Percentiles rank a stretch among this genome's conserved stretches.
Evolutionary conservation across 2,113 vertebrate genomes (phyloP).

Genomic region (Anser cygnoides): DNA sequence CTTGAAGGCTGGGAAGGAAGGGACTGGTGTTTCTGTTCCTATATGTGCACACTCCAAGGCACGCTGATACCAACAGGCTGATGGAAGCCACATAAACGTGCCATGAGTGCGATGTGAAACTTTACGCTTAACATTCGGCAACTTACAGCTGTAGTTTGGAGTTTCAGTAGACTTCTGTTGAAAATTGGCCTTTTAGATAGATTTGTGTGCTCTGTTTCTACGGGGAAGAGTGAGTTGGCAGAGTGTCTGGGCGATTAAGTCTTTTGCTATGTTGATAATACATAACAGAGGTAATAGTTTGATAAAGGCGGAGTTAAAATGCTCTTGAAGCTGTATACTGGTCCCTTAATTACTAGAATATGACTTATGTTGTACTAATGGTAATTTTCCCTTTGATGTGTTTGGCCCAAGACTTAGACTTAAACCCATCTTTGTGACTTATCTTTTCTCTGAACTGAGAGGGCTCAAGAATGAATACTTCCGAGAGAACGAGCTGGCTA

Average conservation of each 20-base stretch:
- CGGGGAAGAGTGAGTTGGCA: not conserved
- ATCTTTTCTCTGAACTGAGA: rapidly evolving
- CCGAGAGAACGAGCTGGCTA: not conserved
- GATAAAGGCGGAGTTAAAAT: slow-evolving; percentile 13
- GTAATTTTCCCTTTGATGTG: slow-evolving; percentile 4
- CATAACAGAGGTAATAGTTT: not conserved
- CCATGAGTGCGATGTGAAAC: not conserved
- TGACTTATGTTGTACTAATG: not conserved
- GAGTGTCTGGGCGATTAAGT: not conserved
- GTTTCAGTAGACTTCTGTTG: not conserved
- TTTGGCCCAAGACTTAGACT: not conserved
- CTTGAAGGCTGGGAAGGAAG: not conserved
- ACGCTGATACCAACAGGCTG: not conserved
- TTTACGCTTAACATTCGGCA: not conserved
- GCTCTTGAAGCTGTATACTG: not conserved
- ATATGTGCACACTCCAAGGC: not conserved
- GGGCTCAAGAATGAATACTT: not conserved
- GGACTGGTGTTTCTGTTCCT: not conserved
- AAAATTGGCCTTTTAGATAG: not conserved
- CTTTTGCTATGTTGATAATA: not conserved
- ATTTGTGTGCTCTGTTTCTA: not conserved
- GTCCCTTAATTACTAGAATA: not conserved
- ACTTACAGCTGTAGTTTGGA: not conserved
- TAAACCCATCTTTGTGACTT: not conserved
- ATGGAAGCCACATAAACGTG: not conserved